Conservation (phyloP, 2,797 vertebrate genomes). For the Sternotherus odoratus region DNA sequence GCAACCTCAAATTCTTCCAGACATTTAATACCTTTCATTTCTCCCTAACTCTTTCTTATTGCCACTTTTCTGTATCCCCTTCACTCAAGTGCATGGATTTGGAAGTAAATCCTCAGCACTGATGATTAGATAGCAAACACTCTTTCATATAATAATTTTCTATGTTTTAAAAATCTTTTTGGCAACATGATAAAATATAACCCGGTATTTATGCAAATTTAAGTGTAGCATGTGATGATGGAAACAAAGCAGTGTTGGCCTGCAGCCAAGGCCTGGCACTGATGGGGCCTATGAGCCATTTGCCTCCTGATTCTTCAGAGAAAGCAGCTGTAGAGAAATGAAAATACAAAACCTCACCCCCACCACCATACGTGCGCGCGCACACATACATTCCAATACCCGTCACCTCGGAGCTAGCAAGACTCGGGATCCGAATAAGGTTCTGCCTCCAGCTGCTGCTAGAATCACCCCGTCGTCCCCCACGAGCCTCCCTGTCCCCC, state of each 20-base stretch:
- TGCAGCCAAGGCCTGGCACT: slow-evolving; percentile 84
- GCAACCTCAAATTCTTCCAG: neutral
- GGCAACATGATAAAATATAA: slow-evolving; percentile 82
- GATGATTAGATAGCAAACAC: slow-evolving; percentile 69
- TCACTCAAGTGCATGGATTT: slow-evolving; percentile 34
- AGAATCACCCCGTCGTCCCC: slow-evolving; percentile 85
- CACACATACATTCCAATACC: slow-evolving; percentile 80
- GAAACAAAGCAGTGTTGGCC: slow-evolving; percentile 87
- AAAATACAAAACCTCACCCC: slow-evolving; percentile 68
- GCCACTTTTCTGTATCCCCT: slow-evolving; percentile 23
- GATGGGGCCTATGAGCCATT: slow-evolving; percentile 81
- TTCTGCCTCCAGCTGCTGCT: slow-evolving; percentile 74
- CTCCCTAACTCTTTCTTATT: slow-evolving; percentile 30
- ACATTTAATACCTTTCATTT: slow-evolving; percentile 9
- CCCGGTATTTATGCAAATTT: slow-evolving; percentile 87
- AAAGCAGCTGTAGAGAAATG: slow-evolving; percentile 82
- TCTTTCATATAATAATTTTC: slow-evolving; percentile 72
- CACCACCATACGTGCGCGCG: slow-evolving; percentile 65
- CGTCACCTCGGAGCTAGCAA: slow-evolving; percentile 78
- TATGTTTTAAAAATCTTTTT: slow-evolving; percentile 78
- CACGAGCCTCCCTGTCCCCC: slow-evolving; percentile 83
- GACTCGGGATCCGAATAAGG: slow-evolving; percentile 82
- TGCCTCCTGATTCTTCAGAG: slow-evolving; percentile 79
- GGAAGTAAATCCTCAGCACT: slow-evolving; percentile 65
- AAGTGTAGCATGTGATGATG: slow-evolving; percentile 84